A percentile compares a stretch with the other conserved stretches of the same genome.
Conservation (phyloP, 1,140 invertebrate genomes). For the Zaprionus ghesquierei region DNA sequence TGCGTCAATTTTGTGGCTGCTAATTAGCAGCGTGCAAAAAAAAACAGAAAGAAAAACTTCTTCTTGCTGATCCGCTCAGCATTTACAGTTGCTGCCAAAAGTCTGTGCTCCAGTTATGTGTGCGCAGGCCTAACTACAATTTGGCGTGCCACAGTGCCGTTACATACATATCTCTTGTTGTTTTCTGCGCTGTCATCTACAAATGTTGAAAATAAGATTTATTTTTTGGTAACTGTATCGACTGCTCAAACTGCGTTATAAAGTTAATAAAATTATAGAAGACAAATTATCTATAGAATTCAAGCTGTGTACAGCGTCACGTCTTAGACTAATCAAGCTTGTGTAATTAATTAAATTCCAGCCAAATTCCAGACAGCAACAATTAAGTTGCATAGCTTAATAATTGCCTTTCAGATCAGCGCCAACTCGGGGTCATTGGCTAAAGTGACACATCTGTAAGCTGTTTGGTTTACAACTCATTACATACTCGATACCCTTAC, state of each 20-base stretch:
- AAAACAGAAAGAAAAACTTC: constrained; percentile 38
- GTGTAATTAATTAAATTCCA: background rate
- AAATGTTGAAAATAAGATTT: background rate
- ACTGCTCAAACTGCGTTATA: no score
- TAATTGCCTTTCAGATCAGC: no score
- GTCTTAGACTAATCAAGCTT: background rate
- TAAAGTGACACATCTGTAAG: constrained; percentile 12
- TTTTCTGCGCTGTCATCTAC: constrained; percentile 12
- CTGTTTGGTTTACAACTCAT: constrained; percentile 43
- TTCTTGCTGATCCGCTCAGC: constrained; percentile 38
- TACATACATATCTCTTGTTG: constrained; percentile 44
- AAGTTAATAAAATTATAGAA: no score
- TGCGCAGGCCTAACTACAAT: constrained; percentile 49
- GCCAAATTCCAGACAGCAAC: background rate
- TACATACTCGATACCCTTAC: constrained; percentile 11
- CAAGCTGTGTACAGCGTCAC: background rate
- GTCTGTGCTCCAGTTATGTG: constrained; percentile 46
- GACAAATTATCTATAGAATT: no score
- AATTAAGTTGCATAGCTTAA: background rate
- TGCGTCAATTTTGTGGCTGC: constrained; percentile 69
- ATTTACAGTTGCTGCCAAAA: constrained; percentile 73
- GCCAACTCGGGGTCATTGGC: background rate
- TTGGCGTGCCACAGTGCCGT: constrained; percentile 65
- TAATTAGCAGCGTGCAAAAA: constrained; percentile 58
- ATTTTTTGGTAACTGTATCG: no score